Conservation (phyloP, 2,888 invertebrate species). For the Acanthosepion esculentum region DNA sequence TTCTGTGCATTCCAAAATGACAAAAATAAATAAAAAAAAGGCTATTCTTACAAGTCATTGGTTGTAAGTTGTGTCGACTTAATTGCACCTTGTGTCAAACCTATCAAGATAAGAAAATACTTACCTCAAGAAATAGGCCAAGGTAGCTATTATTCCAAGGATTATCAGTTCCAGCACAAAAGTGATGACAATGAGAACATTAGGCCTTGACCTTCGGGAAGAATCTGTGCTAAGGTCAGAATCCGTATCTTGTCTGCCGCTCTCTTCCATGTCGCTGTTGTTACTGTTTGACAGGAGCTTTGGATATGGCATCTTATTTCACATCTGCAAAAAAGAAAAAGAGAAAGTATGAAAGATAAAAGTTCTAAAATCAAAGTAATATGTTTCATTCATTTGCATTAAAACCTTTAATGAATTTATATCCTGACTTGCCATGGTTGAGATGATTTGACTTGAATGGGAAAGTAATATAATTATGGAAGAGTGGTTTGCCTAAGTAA, state of each 20-base stretch:
- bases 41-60: too few species aligned
- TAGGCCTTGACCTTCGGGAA: slow-evolving; percentile 47
- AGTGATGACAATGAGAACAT: slow-evolving; percentile 71
- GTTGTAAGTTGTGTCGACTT: too few species aligned
- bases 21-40: too few species aligned
- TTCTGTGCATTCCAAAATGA: too few species aligned
- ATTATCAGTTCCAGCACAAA: slow-evolving; percentile 75
- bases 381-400: neutral
- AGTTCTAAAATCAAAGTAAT: too few species aligned
- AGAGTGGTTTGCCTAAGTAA: too few species aligned
- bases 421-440: neutral
- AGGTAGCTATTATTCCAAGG: slow-evolving; percentile 73
- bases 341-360: neutral
- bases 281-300: slow-evolving; percentile 36
- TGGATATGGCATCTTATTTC: slow-evolving; percentile 43
- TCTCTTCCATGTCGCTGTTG: slow-evolving; percentile 46
- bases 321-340: neutral
- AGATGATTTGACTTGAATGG: too few species aligned
- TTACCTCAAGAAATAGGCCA: slow-evolving; percentile 76
- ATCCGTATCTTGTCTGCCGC: slow-evolving; percentile 37
- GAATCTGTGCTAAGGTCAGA: slow-evolving; percentile 43
- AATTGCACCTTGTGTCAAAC: too few species aligned
- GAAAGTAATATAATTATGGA: too few species aligned
- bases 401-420: neutral
- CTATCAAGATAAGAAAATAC: neutral